phyloP scores from a whole-genome alignment of 2,797 vertebrate species.

The Enteromius anoplus region DNA sequence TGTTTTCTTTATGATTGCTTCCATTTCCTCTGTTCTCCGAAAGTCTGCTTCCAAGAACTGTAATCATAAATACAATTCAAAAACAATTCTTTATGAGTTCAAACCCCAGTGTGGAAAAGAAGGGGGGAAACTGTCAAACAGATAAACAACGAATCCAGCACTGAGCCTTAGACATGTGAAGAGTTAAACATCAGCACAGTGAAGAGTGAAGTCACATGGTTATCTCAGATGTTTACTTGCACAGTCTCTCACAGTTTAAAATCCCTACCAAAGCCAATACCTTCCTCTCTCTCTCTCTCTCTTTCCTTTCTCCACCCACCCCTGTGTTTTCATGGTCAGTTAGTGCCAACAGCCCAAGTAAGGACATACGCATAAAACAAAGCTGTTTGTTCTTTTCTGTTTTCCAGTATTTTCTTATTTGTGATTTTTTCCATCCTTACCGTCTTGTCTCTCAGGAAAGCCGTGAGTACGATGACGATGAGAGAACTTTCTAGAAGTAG shows the following conservation, averaged over 20 bases:
- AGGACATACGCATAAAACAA: slow-evolving; percentile 26
- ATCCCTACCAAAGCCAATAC: slow-evolving; percentile 47
- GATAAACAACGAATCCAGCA: neutral
- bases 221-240: slow-evolving; percentile 67
- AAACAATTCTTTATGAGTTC: neutral
- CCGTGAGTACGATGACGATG: slow-evolving; percentile 68
- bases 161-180: neutral
- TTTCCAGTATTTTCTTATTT: neutral
- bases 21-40: slow-evolving; percentile 20
- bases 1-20: neutral
- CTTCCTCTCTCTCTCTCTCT: slow-evolving; percentile 32
- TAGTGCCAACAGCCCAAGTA: slow-evolving; percentile 40
- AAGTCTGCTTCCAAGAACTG: neutral
- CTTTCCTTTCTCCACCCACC: slow-evolving; percentile 47
- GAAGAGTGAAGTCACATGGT: slow-evolving; percentile 61
- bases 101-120: neutral
- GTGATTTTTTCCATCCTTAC: slow-evolving; percentile 45
- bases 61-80: neutral
- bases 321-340: slow-evolving; percentile 58
- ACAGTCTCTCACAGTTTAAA: slow-evolving; percentile 46
- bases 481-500: slow-evolving; percentile 29
- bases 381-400: slow-evolving; percentile 40
- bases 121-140: neutral
- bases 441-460: slow-evolving; percentile 42
- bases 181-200: slow-evolving; percentile 21